Evolutionary conservation across 1,140 invertebrate genomes (phyloP).

Genomic region (Laodelphax striatellus): DNA sequence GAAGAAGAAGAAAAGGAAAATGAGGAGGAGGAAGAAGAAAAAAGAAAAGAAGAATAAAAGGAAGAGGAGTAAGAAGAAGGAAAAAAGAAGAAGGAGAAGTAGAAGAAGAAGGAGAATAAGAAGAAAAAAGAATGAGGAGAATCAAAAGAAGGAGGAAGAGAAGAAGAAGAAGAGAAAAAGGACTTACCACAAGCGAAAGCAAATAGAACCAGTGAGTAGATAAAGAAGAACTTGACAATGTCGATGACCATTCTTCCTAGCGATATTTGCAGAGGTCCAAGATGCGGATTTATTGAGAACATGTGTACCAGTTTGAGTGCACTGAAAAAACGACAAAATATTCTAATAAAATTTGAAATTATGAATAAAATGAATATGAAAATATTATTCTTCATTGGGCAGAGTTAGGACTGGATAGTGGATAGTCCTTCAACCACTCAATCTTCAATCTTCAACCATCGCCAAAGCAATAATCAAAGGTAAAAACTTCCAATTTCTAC

Average conservation of each 20-base stretch:
- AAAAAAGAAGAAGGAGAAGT: background rate
- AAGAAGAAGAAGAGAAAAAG: too few species aligned
- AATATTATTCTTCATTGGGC: too few species aligned
- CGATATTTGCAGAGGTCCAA: slow-evolving; percentile 77
- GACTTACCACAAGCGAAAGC: slow-evolving; percentile 65
- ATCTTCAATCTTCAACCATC: too few species aligned
- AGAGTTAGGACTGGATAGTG: too few species aligned
- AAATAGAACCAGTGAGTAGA: slow-evolving; percentile 70
- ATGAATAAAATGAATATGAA: too few species aligned
- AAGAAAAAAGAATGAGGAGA: too few species aligned
- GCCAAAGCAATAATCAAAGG: too few species aligned
- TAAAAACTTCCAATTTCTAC: too few species aligned
- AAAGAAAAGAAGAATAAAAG: background rate
- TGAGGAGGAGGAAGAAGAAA: background rate
- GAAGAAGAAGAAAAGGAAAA: background rate
- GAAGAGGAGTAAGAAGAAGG: background rate
- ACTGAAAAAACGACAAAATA: slow-evolving; percentile 35
- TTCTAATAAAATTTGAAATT: background rate
- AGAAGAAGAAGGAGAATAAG: too few species aligned
- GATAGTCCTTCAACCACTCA: too few species aligned
- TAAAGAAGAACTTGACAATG: slow-evolving; percentile 79
- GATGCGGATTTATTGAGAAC: slow-evolving; percentile 82
- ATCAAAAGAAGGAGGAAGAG: too few species aligned
- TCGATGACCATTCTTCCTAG: slow-evolving; percentile 76
- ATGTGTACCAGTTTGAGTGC: slow-evolving; percentile 80